Evolutionary conservation across 2,797 vertebrate species (phyloP).

Genomic region (Alauda arvensis): DNA sequence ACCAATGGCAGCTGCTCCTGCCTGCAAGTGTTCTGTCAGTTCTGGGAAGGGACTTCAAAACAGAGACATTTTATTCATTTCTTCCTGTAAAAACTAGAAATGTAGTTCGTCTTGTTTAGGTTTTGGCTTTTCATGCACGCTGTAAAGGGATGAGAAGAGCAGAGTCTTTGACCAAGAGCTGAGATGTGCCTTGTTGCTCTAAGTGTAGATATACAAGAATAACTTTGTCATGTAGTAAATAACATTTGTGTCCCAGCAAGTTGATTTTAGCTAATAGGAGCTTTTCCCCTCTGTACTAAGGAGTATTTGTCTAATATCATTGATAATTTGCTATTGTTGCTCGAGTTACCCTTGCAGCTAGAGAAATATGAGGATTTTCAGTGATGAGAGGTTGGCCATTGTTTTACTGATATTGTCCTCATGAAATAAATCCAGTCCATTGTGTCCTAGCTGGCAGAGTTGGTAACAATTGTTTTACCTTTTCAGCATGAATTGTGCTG

Average conservation of each 20-base stretch:
- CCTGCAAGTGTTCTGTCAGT: neutral
- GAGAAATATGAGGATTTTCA: neutral
- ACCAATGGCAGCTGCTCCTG: rapidly evolving
- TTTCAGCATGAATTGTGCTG: neutral
- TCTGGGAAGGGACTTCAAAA: neutral
- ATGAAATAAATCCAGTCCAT: neutral
- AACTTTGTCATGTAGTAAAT: neutral
- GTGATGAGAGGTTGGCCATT: neutral
- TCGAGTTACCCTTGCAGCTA: neutral
- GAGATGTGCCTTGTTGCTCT: neutral
- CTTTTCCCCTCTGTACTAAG: neutral
- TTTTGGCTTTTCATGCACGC: neutral
- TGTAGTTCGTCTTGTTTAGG: neutral
- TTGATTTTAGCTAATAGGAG: neutral
- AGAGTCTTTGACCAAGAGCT: neutral
- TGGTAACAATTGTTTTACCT: neutral
- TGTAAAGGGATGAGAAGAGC: neutral
- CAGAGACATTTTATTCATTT: neutral
- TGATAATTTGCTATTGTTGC: neutral
- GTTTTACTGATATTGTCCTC: neutral
- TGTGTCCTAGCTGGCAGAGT: neutral
- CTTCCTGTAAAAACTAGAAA: neutral
- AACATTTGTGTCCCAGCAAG: neutral
- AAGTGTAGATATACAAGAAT: neutral
- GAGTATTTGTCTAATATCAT: neutral